Evolutionary conservation across 2,888 invertebrate genomes (phyloP), one percentile per base, ranked within the genome.

Genomic region (Stenichneumon culpator): DNA sequence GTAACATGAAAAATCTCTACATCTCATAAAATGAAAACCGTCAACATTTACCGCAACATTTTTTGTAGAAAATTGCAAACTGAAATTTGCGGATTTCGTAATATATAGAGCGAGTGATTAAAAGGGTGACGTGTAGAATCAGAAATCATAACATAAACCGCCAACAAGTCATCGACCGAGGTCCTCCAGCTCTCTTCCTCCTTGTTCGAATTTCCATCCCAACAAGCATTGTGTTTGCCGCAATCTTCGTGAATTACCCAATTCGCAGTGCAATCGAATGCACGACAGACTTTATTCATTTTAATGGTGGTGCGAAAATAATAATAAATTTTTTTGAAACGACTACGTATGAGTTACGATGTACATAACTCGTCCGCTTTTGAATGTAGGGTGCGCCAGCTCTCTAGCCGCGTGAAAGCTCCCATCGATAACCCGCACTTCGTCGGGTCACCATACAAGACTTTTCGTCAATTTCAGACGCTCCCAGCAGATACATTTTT

Each of bases 341-440:
- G 32, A 54, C 14, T 28, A 52, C 36, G 14, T n/a, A 28, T 5
- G 52, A 7, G 60, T 73, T 47, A 50, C 9, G 50, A 79, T 7
- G 25, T 72, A 39, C 32, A 16, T n/a, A 1, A 28, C 32, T 57
- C 50, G 39, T 3, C 52, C 50, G n/a, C 9, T 16, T 25, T n/a
- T 22, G 14, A 80, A 36, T 39, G 36, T 60, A 74, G 80, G 44
- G 68, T 25, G 80, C 80, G 80, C 74, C 47, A 74, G 57, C 73
- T 80, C 39, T 52, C 74, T 25, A 57, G 36, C 44, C 60, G 57
- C 57, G 47, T n/a, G n/a, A 28, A 28, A 68, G 44, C 57, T 50
- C 47, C 60, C 22, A 68, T 80, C 74, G 80, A 69, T 79, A 78
- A 78, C 28, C 19, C 25, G 25, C n/a, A 0, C 63, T 63, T 63